Conservation (phyloP, 2,797 vertebrate genomes). For the Melanotaenia trifasciata region DNA sequence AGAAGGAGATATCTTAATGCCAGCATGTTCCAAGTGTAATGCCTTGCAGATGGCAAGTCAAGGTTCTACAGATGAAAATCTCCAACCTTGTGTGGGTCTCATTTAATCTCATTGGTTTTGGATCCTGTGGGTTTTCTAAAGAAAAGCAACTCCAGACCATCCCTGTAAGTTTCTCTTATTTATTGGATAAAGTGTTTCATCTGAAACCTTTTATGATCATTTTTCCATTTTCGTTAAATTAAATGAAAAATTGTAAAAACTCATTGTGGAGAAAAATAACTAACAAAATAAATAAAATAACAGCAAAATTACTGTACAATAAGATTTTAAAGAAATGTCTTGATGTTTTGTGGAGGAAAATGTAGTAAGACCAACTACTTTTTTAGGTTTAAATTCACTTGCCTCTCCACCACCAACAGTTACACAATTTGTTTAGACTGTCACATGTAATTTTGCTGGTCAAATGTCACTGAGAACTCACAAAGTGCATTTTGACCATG, state of each 20-base stretch:
- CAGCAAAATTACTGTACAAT: too few species aligned
- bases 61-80: not conserved
- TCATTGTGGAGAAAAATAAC: not conserved
- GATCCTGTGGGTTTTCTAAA: constrained; percentile 11
- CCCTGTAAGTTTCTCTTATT: not conserved
- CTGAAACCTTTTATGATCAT: constrained; percentile 21
- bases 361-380: not conserved
- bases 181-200: not conserved
- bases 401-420: not conserved
- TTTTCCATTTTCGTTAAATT: not conserved
- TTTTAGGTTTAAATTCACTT: not conserved
- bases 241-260: not conserved
- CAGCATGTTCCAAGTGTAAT: constrained; percentile 4
- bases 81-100: not conserved
- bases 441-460: too few species aligned
- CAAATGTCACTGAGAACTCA: too few species aligned
- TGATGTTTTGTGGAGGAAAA: not conserved
- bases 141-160: constrained; percentile 14
- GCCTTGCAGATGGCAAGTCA: constrained; percentile 16
- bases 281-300: too few species aligned
- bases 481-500: too few species aligned
- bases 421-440: too few species aligned
- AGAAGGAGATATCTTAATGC: not conserved
- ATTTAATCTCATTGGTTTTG: constrained; percentile 5
- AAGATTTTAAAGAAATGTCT: too few species aligned